Evolutionary conservation across 1,140 invertebrate species (phyloP), one percentile per base, ranked within the genome.

Genomic region (Sarcophaga peregrina): DNA sequence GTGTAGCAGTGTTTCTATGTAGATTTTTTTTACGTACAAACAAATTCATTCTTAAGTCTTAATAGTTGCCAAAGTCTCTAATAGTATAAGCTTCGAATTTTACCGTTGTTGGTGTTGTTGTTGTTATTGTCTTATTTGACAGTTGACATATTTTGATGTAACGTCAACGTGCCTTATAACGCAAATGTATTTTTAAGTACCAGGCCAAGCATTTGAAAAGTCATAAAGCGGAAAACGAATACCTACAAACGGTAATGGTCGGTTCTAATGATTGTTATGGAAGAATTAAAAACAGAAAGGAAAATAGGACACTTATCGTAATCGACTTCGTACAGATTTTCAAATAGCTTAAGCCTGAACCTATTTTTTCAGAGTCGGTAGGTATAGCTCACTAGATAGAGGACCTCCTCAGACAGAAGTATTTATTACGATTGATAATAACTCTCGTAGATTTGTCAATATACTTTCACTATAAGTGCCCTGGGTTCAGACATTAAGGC

Each of bases 171-270:
- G 73, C 45, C 62, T 20, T 20, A 68, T 20, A 75, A 75, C 73
- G 73, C 46, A 75, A 75, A 75, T 75, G 73, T 47, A 75, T 75
- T 75, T 75, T 47, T 75, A 75, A 75, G 73, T 75, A 75, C 73
- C 20, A 68, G 17, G 17, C n/a, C 17, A 68, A 68, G 5, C 62
- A 68, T 68, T 68, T 20, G 62, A 52, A 52, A 68, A 20, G 62
- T 20, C 9, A 58, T 58, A 58, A 58, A 58, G 54, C 0, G n/a
- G 54, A 58, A n/a, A 58, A 58, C 7, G 3, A 58, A 58, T 58
- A 58, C n/a, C n/a, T 58, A 58, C 15, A 58, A 15, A 58, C 54
- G 54, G n/a, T 58, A n/a, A 58, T 58, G 54, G 54, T 58, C 54
- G 25, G 54, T 15, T n/a, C 54, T 58, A 58, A 58, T 58, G 54